A percentile compares a stretch with the other conserved stretches of the same genome.
phyloP scores from a whole-genome alignment of 2,797 vertebrate species.

The Spea hammondii region DNA sequence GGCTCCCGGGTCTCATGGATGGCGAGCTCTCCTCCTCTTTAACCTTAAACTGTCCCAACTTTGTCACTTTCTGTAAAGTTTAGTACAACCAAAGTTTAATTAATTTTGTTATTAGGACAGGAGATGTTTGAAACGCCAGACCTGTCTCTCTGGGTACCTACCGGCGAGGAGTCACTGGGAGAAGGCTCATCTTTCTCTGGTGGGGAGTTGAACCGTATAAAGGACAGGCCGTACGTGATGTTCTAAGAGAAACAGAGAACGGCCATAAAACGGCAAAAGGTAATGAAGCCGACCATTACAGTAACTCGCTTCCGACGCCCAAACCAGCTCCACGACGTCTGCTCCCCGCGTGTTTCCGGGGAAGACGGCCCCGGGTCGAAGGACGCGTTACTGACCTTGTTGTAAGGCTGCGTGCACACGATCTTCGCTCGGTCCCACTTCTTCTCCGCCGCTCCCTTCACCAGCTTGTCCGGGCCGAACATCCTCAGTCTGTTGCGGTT shows the following conservation, averaged over 20 bases:
- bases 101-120: too few species aligned
- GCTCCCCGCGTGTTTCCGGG: too few species aligned
- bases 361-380: neutral
- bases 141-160: conserved; percentile 58
- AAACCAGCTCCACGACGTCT: too few species aligned
- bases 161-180: conserved; percentile 66
- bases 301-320: too few species aligned
- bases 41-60: conserved; percentile 84
- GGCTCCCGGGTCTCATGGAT: conserved; percentile 77
- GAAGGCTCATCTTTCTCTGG: conserved; percentile 74
- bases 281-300: too few species aligned
- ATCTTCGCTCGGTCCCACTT: conserved; percentile 89
- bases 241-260: conserved; percentile 63
- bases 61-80: conserved; percentile 77
- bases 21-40: conserved; percentile 77
- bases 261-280: too few species aligned
- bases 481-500: conserved; percentile 81
- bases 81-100: neutral
- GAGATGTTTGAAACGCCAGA: neutral
- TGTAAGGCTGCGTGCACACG: conserved; percentile 86
- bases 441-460: conserved; percentile 77
- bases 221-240: conserved; percentile 80
- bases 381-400: conserved; percentile 69
- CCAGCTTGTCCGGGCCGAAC: conserved; percentile 79
- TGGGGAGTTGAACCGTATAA: conserved; percentile 83